phyloP scores from a whole-genome alignment of 2,797 vertebrate genomes.

The Syncerus caffer region DNA sequence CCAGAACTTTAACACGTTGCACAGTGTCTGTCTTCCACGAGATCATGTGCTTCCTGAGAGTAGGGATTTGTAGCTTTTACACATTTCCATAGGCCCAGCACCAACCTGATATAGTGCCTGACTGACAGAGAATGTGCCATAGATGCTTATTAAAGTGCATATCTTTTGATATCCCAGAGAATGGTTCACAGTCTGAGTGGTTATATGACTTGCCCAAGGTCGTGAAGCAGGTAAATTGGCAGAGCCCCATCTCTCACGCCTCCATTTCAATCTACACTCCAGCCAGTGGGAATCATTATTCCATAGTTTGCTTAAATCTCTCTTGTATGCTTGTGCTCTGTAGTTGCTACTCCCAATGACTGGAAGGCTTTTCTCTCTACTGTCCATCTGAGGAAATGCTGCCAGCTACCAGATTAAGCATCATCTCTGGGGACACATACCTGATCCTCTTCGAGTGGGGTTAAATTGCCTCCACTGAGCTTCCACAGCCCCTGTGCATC shows the following conservation, averaged over 20 bases:
- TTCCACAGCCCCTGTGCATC: background rate
- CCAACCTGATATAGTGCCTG: background rate
- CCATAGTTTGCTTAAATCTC: background rate
- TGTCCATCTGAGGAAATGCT: background rate
- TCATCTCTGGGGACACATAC: background rate
- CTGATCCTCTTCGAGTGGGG: accelerated
- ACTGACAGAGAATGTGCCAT: background rate
- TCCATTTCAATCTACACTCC: background rate
- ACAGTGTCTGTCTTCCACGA: background rate
- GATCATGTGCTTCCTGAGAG: background rate
- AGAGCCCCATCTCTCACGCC: background rate
- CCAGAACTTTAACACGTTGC: background rate
- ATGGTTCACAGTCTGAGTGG: background rate
- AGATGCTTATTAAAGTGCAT: background rate
- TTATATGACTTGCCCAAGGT: background rate
- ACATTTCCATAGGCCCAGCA: background rate
- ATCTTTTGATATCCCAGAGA: background rate
- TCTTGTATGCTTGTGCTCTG: background rate
- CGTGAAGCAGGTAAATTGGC: background rate
- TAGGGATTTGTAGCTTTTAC: background rate
- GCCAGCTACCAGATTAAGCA: background rate
- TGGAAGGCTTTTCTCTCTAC: background rate
- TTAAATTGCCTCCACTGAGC: background rate
- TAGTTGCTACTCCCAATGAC: background rate
- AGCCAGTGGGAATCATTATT: background rate